Conservation (phyloP, 92 coral and sea anemone genomes). For the Parazoanthus swiftii region DNA sequence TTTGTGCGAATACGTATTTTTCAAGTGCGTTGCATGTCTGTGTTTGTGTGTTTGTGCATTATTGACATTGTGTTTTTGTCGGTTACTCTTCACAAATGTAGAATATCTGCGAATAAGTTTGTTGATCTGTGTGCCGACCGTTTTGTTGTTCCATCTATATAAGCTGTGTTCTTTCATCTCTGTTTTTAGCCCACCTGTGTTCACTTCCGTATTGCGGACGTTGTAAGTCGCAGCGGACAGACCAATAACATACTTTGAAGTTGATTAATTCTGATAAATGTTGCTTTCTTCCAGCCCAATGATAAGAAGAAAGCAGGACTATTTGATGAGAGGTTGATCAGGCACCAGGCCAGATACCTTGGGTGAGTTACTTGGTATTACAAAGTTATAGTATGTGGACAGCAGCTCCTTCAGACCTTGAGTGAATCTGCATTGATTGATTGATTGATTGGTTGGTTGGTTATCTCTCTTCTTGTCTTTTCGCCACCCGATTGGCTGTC, state of each 20-base stretch:
- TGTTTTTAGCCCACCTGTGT: neutral
- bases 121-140: neutral
- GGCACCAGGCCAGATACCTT: conserved; percentile 95
- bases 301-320: conserved; percentile 91
- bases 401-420: no score
- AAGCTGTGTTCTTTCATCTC: neutral
- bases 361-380: conserved; percentile 63
- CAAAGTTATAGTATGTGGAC: neutral
- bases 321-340: conserved; percentile 90
- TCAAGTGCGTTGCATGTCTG: no score
- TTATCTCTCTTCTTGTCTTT: no score
- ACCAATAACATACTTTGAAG: neutral
- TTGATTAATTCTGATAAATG: neutral
- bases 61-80: no score
- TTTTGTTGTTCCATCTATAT: neutral
- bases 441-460: no score
- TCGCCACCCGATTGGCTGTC: no score
- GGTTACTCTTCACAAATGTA: no score
- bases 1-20: no score
- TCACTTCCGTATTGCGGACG: neutral
- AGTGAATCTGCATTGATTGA: no score
- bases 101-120: no score
- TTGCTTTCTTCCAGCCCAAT: conserved; percentile 71
- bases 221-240: neutral
- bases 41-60: no score